Evolutionary conservation across 2,113 vertebrate genomes (phyloP), one percentile per base, ranked within the genome.

Genomic region (Piprites chloris): DNA sequence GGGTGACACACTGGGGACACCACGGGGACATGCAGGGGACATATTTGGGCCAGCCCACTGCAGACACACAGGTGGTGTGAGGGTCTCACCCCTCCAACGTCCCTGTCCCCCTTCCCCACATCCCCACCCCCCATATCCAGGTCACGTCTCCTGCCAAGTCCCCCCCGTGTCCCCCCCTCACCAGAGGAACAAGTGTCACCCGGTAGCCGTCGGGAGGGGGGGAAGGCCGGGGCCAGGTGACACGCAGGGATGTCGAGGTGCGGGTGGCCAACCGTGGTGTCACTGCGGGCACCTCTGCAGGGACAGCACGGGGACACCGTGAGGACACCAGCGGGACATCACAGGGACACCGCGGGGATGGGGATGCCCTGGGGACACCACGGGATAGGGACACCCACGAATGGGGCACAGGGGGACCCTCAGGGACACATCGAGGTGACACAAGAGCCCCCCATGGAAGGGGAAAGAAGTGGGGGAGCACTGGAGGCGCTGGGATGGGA

Each of bases 181-280:
- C 76, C 76, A 89, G 44, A 8, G 86, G 86, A 5, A 81, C 76
- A 23, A 89, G 86, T 50, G 86, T 89, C 42, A 81, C 86, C 32
- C 86, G 59, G 59, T 88, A 81, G 35, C 86, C 86, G 13, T 88
- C 86, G 4, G 86, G 76, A 21, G 50, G 76, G 8, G 72, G 1
- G 2, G 10, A 33, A 4, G 86, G 86, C 27, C 72, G 68, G 12
- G 67, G 68, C 86, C 86, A 88, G 14, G 68, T 73, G 86, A 88
- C 80, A 52, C 86, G 68, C 76, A 88, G 59, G 22, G 86, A 88
- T 0, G 86, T 88, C 27, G 86, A 28, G 6, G 86, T 81, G 52
- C 86, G 86, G 22, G 86, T 81, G 44, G 76, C 68, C 76, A 89
- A 16, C 2, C 68, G 76, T 5, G 86, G 86, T 19, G 76, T 58